Evolutionary conservation across 1,140 invertebrate genomes (phyloP).

Genomic region (Drosophila sp.): DNA sequence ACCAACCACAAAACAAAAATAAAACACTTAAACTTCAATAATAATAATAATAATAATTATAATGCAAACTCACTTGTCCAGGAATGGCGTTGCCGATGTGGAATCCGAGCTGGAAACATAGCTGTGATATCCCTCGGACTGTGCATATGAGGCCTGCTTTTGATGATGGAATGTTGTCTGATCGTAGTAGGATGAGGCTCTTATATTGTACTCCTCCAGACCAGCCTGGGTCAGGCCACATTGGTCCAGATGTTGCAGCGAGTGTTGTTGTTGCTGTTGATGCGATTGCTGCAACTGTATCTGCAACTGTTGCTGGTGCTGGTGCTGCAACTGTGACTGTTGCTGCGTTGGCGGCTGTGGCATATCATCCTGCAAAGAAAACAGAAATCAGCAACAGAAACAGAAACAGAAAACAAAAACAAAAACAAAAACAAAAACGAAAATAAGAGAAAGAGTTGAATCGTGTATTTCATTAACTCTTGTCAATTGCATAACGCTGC

Average conservation of each 20-base stretch:
- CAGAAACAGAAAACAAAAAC: slow-evolving; percentile 28
- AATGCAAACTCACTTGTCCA: slow-evolving; percentile 87
- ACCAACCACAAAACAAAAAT: slow-evolving; percentile 1
- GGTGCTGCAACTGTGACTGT: slow-evolving; percentile 25
- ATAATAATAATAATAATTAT: no score
- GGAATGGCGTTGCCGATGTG: slow-evolving; percentile 90
- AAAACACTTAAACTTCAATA: slow-evolving; percentile 19
- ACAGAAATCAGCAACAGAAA: neutral
- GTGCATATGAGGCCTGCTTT: slow-evolving; percentile 91
- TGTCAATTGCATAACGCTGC: slow-evolving; percentile 47
- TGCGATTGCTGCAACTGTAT: slow-evolving; percentile 35
- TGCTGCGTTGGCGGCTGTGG: slow-evolving; percentile 45
- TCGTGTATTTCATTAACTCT: slow-evolving; percentile 15
- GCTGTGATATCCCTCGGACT: slow-evolving; percentile 93
- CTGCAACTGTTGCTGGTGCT: slow-evolving; percentile 37
- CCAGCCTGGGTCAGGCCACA: slow-evolving; percentile 87
- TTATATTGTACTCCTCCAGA: slow-evolving; percentile 89
- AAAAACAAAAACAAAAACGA: slow-evolving; percentile 1
- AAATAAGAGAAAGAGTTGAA: slow-evolving; percentile 44
- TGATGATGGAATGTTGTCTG: slow-evolving; percentile 88
- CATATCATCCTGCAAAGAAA: slow-evolving; percentile 64
- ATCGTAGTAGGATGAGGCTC: slow-evolving; percentile 85
- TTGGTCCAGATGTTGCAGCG: slow-evolving; percentile 64
- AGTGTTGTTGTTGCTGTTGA: slow-evolving; percentile 34
- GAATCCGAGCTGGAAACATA: slow-evolving; percentile 93